Evolutionary conservation across 2,888 invertebrate species (phyloP), one percentile per base, ranked within the genome.

Genomic region (Drosophila birchii): DNA sequence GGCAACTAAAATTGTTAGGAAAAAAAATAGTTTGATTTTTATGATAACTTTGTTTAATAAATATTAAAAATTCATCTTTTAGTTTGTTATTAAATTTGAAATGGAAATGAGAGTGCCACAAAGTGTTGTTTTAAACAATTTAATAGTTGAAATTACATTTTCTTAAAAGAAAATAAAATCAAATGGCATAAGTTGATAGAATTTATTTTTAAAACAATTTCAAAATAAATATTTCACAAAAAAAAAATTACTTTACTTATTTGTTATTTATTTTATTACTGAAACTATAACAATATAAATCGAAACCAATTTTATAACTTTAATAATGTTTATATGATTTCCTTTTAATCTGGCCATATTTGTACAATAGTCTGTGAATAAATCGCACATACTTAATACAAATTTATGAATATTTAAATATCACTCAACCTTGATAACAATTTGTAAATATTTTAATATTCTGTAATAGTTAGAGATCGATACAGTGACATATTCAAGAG

Each of bases 1-100:
- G 68, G 47, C 63, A 60, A 20, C 53, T 12, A 2, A 18, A 18
- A n/a, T 34, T 32, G 18, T 16, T 14, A 9, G 54, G 3, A 7
- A 23, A 7, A 5, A 63, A 45, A 44, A n/a, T 16, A 54, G 57
- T 36, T 43, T 1, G 5, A 14, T 1, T 1, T 34, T 1, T 43
- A 43, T 20, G 20, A 43, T n/a, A n/a, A 49, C 18, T 49, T 47
- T 9, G 5, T 32, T 12, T 11, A 18, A 26, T 18, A 47, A 47
- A 18, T 29, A 6, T n/a, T 45, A n/a, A 1, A 32, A 18, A 12
- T 49, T 12, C 0, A 49, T 12, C 12, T 14, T 7, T 12, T 4
- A 7, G 6, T 44, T 44, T 45, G 14, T 44, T 3, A n/a, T 38
- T 38, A 23, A 23, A 23, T 23, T 23, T 23, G 0, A 1, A 23